Base-by-base conservation (phyloP, 2,888 invertebrate species). In the Gryllus longicercus region DNA sequence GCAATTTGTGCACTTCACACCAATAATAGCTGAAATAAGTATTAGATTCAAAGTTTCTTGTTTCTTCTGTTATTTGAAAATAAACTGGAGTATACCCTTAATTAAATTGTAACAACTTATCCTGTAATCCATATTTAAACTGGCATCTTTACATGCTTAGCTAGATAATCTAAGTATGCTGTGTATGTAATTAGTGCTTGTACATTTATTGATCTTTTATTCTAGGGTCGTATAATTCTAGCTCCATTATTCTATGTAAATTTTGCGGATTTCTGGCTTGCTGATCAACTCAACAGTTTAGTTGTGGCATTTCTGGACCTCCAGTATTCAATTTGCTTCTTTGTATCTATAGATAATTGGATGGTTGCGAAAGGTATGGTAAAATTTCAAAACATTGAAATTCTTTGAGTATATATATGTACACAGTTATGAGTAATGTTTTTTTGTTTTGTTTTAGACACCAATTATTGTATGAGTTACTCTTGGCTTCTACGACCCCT, bases 211-310 rank as follows among this genome's bases (percentile, higher is more conserved):
- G 8, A 38, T 38, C 38, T 63, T 79, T 79, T 81, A 81, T 88
- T 83, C 83, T 87, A 88, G 91, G 90, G 88, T 81, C 88, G 92
- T 49, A 91, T 94, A 84, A 85, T 93, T 80, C 89, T 91, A 80
- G 93, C 95, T 1, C 95, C 95, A 25, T 93, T 94, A 84, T 93
- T 92, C 84, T 91, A 92, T 85, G 95, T 95, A 2, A 92, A 92
- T 78, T 95, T 95, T 86, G 94, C 95, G 82, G 95, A 95, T 87
- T 95, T 95, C 88, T 95, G 95, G 95, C 91, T 95, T 84, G 95
- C 94, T 18, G 95, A 95, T 88, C 95, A 95, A 86, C 86, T 95
- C 75, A 95, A 94, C 86, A 94, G 94, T 85, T 89, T 95, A 81
- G 92, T 91, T 10, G 92, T 92, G 2, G 93, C 93, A 1, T 90